These are phyloP conservation scores for Drosophila quadrilineata DNA, from an alignment of 1,140 invertebrate species.

Conservation along the genomic window DNA sequence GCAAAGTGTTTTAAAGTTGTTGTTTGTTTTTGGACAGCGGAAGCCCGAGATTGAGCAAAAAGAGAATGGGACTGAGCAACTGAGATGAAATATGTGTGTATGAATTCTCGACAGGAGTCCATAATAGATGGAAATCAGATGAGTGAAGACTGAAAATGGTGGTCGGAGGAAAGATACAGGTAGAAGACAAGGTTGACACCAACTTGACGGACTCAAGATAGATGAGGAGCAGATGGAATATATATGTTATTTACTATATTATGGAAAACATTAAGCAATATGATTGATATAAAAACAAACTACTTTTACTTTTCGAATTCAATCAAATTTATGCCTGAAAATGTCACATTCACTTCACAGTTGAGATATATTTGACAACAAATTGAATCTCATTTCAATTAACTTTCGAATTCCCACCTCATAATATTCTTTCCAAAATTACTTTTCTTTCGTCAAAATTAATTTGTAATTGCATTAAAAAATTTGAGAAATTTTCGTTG, in stretches of 20 bases:
- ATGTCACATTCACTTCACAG: neutral
- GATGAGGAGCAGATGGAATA: no score
- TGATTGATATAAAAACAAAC: conserved; percentile 3
- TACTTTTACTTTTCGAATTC: conserved; percentile 4
- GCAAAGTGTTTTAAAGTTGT: conserved; percentile 59
- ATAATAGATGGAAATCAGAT: neutral
- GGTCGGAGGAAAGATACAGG: neutral
- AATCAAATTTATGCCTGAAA: neutral
- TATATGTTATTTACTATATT: no score
- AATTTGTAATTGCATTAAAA: no score
- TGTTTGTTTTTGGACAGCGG: conserved; percentile 38
- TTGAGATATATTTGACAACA: no score
- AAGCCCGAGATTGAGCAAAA: conserved; percentile 26
- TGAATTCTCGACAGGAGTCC: neutral
- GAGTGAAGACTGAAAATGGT: neutral
- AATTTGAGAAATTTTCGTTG: no score
- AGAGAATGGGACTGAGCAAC: neutral
- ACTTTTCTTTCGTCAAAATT: no score
- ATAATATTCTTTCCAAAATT: no score
- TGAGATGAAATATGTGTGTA: conserved; percentile 25
- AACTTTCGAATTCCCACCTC: no score
- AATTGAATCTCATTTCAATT: no score
- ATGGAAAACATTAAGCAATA: neutral
- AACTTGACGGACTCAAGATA: conserved; percentile 1
- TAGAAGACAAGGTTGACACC: neutral